Evolutionary conservation across 2,797 vertebrate species (phyloP).

Genomic region (Tapirus indicus): DNA sequence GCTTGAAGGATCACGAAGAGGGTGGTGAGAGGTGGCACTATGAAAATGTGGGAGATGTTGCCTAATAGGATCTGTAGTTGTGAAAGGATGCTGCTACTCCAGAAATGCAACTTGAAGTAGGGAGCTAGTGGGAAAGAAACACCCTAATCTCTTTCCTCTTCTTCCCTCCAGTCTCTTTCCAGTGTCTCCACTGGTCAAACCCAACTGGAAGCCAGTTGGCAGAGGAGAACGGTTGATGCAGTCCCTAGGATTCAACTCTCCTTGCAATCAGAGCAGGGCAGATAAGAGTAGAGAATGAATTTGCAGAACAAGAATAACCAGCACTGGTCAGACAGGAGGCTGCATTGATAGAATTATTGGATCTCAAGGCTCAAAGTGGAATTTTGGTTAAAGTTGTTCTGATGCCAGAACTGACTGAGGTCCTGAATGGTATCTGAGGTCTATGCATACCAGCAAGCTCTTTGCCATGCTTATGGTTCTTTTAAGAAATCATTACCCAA

Average conservation of each 20-base stretch:
- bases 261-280: background rate
- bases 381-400: background rate
- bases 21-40: background rate
- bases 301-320: background rate
- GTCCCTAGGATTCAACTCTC: background rate
- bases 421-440: background rate
- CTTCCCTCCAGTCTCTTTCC: background rate
- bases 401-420: background rate
- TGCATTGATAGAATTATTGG: background rate
- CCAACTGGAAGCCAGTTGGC: background rate
- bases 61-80: background rate
- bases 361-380: background rate
- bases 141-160: background rate
- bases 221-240: background rate
- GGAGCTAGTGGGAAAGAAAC: background rate
- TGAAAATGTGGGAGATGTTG: background rate
- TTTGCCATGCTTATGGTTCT: background rate
- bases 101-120: background rate
- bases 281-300: background rate
- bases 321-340: background rate
- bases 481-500: background rate
- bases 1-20: background rate
- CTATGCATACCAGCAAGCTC: background rate
- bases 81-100: background rate
- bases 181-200: background rate